Percentiles rank a stretch among this genome's conserved stretches.
These are phyloP conservation scores for Megatriorchis doriae DNA, from an alignment of 2,113 vertebrate genomes.

Conservation along the genomic window DNA sequence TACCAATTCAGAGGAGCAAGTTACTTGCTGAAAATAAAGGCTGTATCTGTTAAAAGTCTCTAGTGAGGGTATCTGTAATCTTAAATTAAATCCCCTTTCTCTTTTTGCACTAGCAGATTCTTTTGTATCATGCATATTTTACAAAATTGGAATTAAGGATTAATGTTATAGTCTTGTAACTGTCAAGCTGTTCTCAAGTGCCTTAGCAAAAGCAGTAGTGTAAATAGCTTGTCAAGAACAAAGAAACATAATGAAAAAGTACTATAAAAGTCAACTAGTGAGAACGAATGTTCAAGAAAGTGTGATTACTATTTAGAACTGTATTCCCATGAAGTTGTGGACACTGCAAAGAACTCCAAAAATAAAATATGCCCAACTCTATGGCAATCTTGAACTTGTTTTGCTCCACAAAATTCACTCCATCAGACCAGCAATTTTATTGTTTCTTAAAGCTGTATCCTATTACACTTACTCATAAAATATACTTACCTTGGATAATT, in stretches of 20 bases:
- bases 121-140: neutral
- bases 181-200: neutral
- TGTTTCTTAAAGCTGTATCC: neutral
- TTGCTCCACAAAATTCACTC: neutral
- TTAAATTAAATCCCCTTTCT: neutral
- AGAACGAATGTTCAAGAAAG: neutral
- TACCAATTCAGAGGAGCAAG: neutral
- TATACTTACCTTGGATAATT: neutral
- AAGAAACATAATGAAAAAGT: neutral
- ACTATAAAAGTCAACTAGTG: neutral
- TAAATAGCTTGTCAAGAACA: neutral
- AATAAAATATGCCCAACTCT: neutral
- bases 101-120: neutral
- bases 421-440: neutral
- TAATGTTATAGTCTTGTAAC: neutral
- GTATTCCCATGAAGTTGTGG: neutral
- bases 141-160: neutral
- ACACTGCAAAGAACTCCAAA: neutral
- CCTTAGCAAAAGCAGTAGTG: neutral
- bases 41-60: neutral
- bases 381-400: neutral
- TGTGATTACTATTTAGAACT: neutral
- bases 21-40: neutral
- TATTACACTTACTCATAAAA: neutral
- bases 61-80: neutral